Percentiles rank a stretch among this genome's conserved stretches.
These are phyloP conservation scores for Hypomecis punctinalis DNA, from an alignment of 2,888 invertebrate species.

Conservation along the genomic window DNA sequence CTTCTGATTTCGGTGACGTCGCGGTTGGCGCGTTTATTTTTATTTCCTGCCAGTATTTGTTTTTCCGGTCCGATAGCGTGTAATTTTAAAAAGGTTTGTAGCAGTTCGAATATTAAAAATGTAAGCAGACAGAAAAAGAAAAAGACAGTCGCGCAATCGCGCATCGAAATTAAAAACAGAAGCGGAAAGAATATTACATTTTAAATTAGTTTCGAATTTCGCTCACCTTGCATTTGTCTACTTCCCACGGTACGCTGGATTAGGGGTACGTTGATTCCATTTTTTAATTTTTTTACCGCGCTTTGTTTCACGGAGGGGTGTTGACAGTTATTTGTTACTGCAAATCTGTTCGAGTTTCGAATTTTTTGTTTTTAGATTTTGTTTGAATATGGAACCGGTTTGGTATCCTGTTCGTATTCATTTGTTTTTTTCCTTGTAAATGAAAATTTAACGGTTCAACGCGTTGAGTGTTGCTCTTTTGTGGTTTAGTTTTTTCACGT, in stretches of 20 bases:
- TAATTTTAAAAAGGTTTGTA: slow-evolving; percentile 35
- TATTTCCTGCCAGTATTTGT: slow-evolving; percentile 45
- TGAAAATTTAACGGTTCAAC: slow-evolving; percentile 81
- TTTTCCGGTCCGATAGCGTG: slow-evolving; percentile 49
- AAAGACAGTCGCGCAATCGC: slow-evolving; percentile 36
- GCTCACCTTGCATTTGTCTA: slow-evolving; percentile 81
- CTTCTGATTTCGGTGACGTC: slow-evolving; percentile 55
- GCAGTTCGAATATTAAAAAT: slow-evolving; percentile 29
- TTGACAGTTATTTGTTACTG: slow-evolving; percentile 83
- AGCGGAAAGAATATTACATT: slow-evolving; percentile 81
- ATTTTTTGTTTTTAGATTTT: slow-evolving; percentile 73
- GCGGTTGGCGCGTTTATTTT: slow-evolving; percentile 51
- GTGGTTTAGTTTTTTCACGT: slow-evolving; percentile 74
- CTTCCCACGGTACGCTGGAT: slow-evolving; percentile 80
- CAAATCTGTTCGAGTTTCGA: slow-evolving; percentile 68
- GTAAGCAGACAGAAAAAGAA: slow-evolving; percentile 34
- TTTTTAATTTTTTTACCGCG: slow-evolving; percentile 75
- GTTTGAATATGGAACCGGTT: slow-evolving; percentile 81
- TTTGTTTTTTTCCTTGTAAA: slow-evolving; percentile 69
- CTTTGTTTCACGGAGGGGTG: slow-evolving; percentile 84
- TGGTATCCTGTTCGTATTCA: slow-evolving; percentile 75
- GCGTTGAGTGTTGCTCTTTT: slow-evolving; percentile 69
- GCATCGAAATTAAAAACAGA: slow-evolving; percentile 52
- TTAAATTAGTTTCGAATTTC: slow-evolving; percentile 84
- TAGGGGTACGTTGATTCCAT: slow-evolving; percentile 74